phyloP scores from a whole-genome alignment of 2,888 invertebrate genomes.

The Cephus sareptanus region DNA sequence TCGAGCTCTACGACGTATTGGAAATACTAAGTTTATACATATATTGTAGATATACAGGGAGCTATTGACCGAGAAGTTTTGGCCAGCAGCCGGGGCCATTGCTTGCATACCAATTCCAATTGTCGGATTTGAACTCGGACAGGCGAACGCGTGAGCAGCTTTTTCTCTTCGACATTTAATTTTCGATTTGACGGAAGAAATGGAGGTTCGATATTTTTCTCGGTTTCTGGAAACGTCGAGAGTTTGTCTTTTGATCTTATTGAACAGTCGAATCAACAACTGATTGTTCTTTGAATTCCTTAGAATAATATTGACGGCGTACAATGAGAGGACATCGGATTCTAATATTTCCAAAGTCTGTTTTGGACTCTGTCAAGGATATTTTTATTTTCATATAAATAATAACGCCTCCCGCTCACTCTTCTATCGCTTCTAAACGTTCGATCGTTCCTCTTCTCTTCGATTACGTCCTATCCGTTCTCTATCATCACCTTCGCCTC shows the following conservation, averaged over 20 bases:
- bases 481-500: conserved; percentile 9
- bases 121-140: conserved; percentile 52
- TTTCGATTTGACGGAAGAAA: too few relatives aligned
- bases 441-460: conserved; percentile 4
- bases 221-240: too few relatives aligned
- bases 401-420: not conserved
- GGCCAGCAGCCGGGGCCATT: conserved; percentile 39
- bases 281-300: too few relatives aligned
- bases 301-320: not conserved
- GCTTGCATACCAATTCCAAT: conserved; percentile 56
- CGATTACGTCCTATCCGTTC: not conserved
- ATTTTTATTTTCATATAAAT: too few relatives aligned
- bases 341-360: conserved; percentile 3
- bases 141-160: not conserved
- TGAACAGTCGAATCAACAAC: too few relatives aligned
- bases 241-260: too few relatives aligned
- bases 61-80: conserved; percentile 51
- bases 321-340: conserved; percentile 41
- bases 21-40: conserved; percentile 29
- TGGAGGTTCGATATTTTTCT: too few relatives aligned
- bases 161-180: not conserved
- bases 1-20: conserved; percentile 40
- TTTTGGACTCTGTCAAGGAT: too few relatives aligned
- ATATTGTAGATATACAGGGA: conserved; percentile 21
- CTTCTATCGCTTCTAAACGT: not conserved